phyloP scores from a whole-genome alignment of 2,888 invertebrate genomes.

The Drosophila cracens region DNA sequence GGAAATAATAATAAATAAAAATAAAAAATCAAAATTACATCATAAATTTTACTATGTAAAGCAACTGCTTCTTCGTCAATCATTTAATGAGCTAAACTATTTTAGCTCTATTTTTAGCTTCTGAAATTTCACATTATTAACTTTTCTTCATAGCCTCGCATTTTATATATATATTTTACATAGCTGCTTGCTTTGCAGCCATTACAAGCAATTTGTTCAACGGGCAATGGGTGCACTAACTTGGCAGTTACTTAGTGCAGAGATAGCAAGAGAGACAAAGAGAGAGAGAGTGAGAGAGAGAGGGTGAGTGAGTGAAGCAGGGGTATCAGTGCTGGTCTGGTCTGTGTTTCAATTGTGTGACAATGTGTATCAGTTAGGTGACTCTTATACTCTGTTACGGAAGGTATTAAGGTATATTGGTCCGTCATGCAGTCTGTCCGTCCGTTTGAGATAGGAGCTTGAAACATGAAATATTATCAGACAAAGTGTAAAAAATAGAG shows the following conservation, averaged over 20 bases:
- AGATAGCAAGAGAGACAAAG: not conserved
- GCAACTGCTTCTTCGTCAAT: not conserved
- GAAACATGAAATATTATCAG: not conserved
- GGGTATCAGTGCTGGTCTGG: slow-evolving; percentile 10
- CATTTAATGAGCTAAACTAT: not conserved
- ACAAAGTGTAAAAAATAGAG: not conserved
- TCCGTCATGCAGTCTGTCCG: not conserved
- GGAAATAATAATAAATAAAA: not conserved
- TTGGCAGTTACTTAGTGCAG: slow-evolving; percentile 62
- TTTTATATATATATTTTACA: not conserved
- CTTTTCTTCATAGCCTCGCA: not conserved
- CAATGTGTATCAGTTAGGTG: slow-evolving; percentile 50
- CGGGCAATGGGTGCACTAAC: slow-evolving; percentile 41
- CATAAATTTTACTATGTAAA: not conserved
- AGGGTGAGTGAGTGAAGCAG: not conserved
- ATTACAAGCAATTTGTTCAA: slow-evolving; percentile 65
- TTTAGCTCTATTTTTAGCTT: not conserved
- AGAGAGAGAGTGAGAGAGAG: not conserved
- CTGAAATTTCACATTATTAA: not conserved
- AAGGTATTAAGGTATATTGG: not conserved
- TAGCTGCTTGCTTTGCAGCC: slow-evolving; percentile 7
- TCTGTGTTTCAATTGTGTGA: slow-evolving; percentile 42
- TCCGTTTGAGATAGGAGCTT: not conserved
- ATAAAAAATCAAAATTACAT: not conserved
- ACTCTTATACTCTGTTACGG: not conserved